A percentile compares a stretch with the other conserved stretches of the same genome.
Evolutionary conservation across 92 coral and sea anemone species (phyloP).

Genomic region (Meandrina meandrites): DNA sequence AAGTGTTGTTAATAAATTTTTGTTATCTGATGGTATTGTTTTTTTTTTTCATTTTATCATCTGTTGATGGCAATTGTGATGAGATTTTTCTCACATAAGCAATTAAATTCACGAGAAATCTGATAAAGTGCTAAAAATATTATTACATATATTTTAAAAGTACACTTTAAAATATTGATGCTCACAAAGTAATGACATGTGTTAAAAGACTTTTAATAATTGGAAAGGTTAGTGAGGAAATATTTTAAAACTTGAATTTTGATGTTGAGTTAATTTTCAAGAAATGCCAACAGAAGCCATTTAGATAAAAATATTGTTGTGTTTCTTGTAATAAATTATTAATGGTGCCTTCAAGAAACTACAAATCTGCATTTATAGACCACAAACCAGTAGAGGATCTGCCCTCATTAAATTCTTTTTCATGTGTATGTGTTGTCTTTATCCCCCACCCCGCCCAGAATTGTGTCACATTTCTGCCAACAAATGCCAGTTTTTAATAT

Average conservation of each 20-base stretch:
- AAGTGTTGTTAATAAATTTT: too few species aligned
- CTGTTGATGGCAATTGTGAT: neutral
- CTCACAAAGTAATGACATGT: neutral
- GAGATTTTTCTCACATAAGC: neutral
- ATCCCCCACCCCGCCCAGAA: neutral
- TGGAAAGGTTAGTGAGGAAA: neutral
- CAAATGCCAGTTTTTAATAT: too few species aligned
- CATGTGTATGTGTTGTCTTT: too few species aligned
- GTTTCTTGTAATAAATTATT: slow-evolving; percentile 17
- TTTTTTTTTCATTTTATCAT: neutral
- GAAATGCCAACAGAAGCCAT: neutral
- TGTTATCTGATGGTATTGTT: too few species aligned
- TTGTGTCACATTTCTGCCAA: neutral
- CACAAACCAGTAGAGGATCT: neutral
- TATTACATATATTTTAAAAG: too few species aligned
- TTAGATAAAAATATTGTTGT: neutral
- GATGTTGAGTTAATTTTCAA: neutral
- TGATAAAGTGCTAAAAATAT: too few species aligned
- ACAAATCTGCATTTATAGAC: neutral
- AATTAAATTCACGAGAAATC: too few species aligned
- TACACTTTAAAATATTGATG: neutral
- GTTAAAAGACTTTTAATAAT: too few species aligned
- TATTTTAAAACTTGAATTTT: neutral
- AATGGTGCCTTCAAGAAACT: neutral
- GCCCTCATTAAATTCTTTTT: neutral